These are phyloP conservation scores for Orthosia incerta DNA, from an alignment of 2,888 invertebrate genomes.

Conservation along the genomic window DNA sequence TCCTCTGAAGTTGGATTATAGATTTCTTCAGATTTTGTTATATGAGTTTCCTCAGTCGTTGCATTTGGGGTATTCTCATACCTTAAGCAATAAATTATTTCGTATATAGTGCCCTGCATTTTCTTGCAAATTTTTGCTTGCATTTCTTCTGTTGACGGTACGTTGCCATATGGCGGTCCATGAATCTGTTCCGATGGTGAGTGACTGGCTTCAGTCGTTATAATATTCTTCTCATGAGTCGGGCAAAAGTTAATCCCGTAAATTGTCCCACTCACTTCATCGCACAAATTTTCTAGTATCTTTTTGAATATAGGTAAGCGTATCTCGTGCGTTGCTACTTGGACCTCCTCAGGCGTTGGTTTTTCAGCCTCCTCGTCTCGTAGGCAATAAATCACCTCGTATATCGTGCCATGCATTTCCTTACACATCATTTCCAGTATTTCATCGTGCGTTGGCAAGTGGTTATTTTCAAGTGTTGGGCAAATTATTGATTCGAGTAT, in stretches of 20 bases:
- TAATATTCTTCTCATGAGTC: neutral
- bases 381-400: constrained; percentile 20
- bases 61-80: neutral
- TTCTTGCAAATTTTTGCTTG: constrained; percentile 5
- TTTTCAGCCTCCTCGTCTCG: neutral
- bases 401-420: constrained; percentile 20
- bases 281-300: constrained; percentile 10
- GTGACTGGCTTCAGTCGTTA: neutral
- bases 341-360: neutral
- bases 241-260: constrained; percentile 7
- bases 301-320: constrained; percentile 9
- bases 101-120: constrained; percentile 26
- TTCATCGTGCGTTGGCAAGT: neutral
- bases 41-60: neutral
- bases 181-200: too few relatives aligned
- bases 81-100: constrained; percentile 7
- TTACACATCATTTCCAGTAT: constrained; percentile 23
- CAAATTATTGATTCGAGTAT: constrained; percentile 33
- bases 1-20: neutral
- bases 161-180: too few relatives aligned
- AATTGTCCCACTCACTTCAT: constrained; percentile 8
- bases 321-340: neutral
- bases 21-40: constrained; percentile 7
- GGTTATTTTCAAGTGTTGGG: neutral
- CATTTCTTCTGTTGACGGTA: neutral